Percentiles rank a stretch among this genome's conserved stretches.
Conservation (phyloP, 2,797 vertebrate genomes). For the Microctenopoma stevenorrisi region DNA sequence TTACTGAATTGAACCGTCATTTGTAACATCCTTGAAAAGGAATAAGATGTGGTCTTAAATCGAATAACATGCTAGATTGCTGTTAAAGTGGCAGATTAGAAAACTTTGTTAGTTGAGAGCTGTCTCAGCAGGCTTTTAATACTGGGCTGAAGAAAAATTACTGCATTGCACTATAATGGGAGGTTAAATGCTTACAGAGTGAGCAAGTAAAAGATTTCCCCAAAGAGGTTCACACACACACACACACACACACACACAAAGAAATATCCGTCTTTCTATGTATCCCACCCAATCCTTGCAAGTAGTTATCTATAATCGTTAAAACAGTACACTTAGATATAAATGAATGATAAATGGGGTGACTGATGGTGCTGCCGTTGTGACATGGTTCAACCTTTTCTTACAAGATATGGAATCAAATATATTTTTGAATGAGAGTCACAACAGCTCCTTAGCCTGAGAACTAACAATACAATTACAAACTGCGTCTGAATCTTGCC, state of each 20-base stretch:
- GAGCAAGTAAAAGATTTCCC: background rate
- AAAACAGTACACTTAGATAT: slow-evolving; percentile 4
- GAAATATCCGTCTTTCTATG: slow-evolving; percentile 3
- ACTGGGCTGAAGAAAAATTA: slow-evolving; percentile 15
- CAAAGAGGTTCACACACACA: slow-evolving; percentile 15
- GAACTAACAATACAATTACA: slow-evolving; percentile 54
- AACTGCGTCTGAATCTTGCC: slow-evolving; percentile 30
- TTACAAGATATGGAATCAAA: slow-evolving; percentile 11
- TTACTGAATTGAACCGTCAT: background rate
- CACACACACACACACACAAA: background rate
- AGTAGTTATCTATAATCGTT: slow-evolving; percentile 10
- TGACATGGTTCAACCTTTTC: slow-evolving; percentile 19
- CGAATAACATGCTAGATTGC: background rate
- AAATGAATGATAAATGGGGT: slow-evolving; percentile 34
- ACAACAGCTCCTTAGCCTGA: slow-evolving; percentile 20
- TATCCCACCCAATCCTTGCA: background rate
- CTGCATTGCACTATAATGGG: slow-evolving; percentile 18
- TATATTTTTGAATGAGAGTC: slow-evolving; percentile 8
- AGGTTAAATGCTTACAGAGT: slow-evolving; percentile 12
- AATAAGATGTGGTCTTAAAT: background rate
- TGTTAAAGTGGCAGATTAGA: background rate
- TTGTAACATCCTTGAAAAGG: background rate
- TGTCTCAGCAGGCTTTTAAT: slow-evolving; percentile 12
- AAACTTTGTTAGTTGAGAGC: background rate
- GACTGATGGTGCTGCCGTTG: background rate